Conservation (phyloP, 2,113 vertebrate genomes). For the Herpetotheres cachinnans region DNA sequence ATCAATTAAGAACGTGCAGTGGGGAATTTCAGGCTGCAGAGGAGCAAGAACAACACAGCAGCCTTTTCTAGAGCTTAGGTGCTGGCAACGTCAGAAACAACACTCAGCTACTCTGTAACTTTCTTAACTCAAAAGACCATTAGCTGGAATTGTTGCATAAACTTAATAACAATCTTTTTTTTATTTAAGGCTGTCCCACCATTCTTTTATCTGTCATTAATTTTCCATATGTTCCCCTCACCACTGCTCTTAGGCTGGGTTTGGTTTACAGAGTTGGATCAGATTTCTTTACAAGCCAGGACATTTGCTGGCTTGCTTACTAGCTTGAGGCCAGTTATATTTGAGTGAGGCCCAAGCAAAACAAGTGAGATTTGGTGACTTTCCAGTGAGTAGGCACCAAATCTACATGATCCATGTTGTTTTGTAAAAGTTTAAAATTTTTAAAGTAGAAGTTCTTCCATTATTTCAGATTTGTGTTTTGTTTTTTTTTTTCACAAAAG, state of each 20-base stretch:
- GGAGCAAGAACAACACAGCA: not conserved
- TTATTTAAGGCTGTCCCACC: not conserved
- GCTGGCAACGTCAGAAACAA: not conserved
- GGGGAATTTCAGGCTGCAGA: not conserved
- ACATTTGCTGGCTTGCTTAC: constrained; percentile 57
- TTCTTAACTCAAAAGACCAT: not conserved
- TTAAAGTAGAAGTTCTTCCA: not conserved
- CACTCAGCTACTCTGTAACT: not conserved
- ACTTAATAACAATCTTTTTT: not conserved
- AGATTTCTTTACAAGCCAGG: constrained; percentile 60
- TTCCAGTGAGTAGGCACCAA: constrained; percentile 47
- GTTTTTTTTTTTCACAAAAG: rapidly evolving
- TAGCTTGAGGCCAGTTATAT: constrained; percentile 59
- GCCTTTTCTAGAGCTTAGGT: not conserved
- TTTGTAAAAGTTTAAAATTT: not conserved
- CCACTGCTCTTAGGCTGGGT: not conserved
- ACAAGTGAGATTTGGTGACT: constrained; percentile 46
- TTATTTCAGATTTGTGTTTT: not conserved
- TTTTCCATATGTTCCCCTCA: constrained; percentile 47
- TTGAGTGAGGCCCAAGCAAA: constrained; percentile 60
- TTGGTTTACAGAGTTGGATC: constrained; percentile 45
- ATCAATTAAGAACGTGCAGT: not conserved
- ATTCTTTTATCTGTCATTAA: constrained; percentile 50
- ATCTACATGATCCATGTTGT: not conserved
- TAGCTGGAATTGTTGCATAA: constrained; percentile 3